Conservation (phyloP, 2,888 invertebrate species). For the Diplazon laetatorius region DNA sequence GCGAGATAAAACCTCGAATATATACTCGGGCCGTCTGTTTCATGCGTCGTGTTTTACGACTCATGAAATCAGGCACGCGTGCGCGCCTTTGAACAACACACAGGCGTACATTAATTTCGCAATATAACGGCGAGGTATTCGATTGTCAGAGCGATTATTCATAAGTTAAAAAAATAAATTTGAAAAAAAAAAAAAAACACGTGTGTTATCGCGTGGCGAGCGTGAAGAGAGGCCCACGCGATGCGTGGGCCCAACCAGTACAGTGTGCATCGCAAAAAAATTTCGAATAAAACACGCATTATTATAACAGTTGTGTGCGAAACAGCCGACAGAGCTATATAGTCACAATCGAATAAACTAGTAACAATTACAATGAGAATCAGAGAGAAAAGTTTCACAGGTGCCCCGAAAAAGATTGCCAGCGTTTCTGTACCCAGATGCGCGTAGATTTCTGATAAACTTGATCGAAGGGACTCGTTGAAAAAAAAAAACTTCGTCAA, state of each 20-base stretch:
- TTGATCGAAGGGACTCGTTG: too few relatives aligned
- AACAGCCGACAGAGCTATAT: conserved; percentile 25
- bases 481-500: too few relatives aligned
- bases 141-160: conserved; percentile 39
- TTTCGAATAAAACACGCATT: conserved; percentile 25
- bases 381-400: too few relatives aligned
- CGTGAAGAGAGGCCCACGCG: conserved; percentile 42
- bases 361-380: too few relatives aligned
- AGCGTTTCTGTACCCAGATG: too few relatives aligned
- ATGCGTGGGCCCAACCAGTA: conserved; percentile 43
- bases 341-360: conserved; percentile 50
- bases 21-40: neutral
- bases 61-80: conserved; percentile 11
- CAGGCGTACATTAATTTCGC: conserved; percentile 20
- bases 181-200: too few relatives aligned
- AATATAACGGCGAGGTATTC: conserved; percentile 32
- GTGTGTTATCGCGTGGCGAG: conserved; percentile 39
- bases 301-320: conserved; percentile 43
- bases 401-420: too few relatives aligned
- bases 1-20: conserved; percentile 12
- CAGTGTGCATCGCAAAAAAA: conserved; percentile 7
- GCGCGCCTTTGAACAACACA: neutral
- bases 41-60: conserved; percentile 1
- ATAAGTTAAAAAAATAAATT: conserved; percentile 27
- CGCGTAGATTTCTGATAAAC: too few relatives aligned